These are phyloP conservation scores for Serinus canaria DNA, from an alignment of 2,113 vertebrate genomes.

Conservation along the genomic window DNA sequence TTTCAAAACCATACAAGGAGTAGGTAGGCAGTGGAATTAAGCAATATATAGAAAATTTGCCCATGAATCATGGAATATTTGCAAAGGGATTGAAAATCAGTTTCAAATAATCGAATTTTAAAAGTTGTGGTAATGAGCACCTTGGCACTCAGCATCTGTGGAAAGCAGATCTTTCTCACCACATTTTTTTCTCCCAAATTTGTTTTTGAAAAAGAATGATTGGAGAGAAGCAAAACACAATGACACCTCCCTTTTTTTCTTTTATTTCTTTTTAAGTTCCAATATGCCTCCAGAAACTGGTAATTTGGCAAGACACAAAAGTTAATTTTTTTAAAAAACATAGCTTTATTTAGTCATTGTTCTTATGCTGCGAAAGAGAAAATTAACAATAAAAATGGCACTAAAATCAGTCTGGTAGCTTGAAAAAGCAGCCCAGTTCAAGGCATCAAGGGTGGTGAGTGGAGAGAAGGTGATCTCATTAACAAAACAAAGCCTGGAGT, in stretches of 20 bases:
- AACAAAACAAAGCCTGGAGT: slow-evolving; percentile 26
- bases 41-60: neutral
- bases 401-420: neutral
- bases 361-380: neutral
- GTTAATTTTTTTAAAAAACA: neutral
- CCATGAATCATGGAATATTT: neutral
- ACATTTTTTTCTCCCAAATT: neutral
- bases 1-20: neutral
- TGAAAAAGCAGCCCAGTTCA: neutral
- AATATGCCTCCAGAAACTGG: neutral
- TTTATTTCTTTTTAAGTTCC: neutral
- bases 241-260: neutral
- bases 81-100: neutral
- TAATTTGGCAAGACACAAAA: neutral
- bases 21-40: neutral
- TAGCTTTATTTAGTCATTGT: neutral
- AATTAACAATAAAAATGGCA: neutral
- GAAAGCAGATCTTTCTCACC: neutral
- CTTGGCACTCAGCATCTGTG: neutral
- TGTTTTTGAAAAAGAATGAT: neutral
- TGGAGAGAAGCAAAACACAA: neutral
- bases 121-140: neutral
- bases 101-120: neutral
- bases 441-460: neutral
- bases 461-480: neutral